Evolutionary conservation across 2,888 invertebrate species (phyloP).

Genomic region (Platycheirus albimanus): DNA sequence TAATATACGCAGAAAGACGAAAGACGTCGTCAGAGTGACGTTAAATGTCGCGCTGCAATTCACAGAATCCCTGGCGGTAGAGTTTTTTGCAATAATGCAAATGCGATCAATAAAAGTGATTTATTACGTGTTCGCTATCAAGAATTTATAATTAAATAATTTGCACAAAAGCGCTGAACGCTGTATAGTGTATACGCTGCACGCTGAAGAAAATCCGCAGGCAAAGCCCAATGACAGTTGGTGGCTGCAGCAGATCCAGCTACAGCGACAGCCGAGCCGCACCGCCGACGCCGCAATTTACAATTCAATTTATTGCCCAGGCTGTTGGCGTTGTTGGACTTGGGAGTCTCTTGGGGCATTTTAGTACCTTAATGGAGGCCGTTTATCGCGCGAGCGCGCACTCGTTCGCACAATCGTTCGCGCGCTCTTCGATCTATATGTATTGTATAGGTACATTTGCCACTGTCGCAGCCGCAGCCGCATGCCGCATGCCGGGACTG

Average conservation of each 20-base stretch:
- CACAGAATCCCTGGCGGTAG: constrained; percentile 10
- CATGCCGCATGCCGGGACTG: neutral
- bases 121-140: constrained; percentile 67
- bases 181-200: no score
- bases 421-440: no score
- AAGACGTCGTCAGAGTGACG: constrained; percentile 18
- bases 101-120: constrained; percentile 71
- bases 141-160: constrained; percentile 74
- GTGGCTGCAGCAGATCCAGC: constrained; percentile 21
- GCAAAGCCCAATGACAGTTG: constrained; percentile 31
- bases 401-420: constrained; percentile 33
- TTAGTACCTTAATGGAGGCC: constrained; percentile 56
- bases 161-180: constrained; percentile 58
- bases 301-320: constrained; percentile 68
- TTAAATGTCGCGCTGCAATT: constrained; percentile 25
- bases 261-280: constrained; percentile 4
- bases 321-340: constrained; percentile 10
- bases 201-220: constrained; percentile 31
- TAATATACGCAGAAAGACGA: constrained; percentile 23
- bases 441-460: no score
- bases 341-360: constrained; percentile 52
- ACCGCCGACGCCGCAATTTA: constrained; percentile 64
- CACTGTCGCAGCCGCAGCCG: no score
- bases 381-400: constrained; percentile 41
- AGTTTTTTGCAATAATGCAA: constrained; percentile 55